phyloP scores from a whole-genome alignment of 2,113 vertebrate species.

The Sorex araneus region DNA sequence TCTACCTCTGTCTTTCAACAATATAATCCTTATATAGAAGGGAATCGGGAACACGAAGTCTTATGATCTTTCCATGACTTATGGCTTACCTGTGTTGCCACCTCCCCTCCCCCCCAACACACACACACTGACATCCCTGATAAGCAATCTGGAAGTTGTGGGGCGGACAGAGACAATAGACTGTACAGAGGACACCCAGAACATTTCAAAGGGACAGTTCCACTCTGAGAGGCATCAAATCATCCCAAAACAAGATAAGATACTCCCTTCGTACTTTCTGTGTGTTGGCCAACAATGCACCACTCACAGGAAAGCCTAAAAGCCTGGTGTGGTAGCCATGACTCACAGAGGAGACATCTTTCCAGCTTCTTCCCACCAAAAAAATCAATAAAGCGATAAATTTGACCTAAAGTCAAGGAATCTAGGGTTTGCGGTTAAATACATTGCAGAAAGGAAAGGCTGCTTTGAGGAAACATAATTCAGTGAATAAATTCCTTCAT shows the following conservation, averaged over 20 bases:
- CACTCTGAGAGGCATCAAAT: background rate
- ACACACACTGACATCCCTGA: background rate
- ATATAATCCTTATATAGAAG: too few species aligned
- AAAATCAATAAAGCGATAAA: background rate
- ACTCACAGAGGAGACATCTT: background rate
- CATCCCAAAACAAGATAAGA: constrained; percentile 15
- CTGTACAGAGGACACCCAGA: background rate
- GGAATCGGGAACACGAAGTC: too few species aligned
- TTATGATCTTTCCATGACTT: too few species aligned
- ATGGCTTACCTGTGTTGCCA: background rate
- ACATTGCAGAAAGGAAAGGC: background rate
- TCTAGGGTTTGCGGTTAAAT: background rate
- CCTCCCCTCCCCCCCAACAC: too few species aligned
- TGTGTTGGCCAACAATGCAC: background rate
- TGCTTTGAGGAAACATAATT: background rate
- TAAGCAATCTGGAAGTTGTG: background rate
- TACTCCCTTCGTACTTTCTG: background rate
- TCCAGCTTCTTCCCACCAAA: background rate
- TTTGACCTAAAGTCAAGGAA: background rate
- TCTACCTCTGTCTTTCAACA: too few species aligned
- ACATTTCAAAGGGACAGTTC: background rate
- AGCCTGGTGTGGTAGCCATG: background rate
- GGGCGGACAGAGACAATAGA: background rate
- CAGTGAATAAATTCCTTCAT: background rate
- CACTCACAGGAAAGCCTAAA: too few species aligned